Evolutionary conservation across 2,113 vertebrate species (phyloP).

Genomic region (Turdus rufiventris): DNA sequence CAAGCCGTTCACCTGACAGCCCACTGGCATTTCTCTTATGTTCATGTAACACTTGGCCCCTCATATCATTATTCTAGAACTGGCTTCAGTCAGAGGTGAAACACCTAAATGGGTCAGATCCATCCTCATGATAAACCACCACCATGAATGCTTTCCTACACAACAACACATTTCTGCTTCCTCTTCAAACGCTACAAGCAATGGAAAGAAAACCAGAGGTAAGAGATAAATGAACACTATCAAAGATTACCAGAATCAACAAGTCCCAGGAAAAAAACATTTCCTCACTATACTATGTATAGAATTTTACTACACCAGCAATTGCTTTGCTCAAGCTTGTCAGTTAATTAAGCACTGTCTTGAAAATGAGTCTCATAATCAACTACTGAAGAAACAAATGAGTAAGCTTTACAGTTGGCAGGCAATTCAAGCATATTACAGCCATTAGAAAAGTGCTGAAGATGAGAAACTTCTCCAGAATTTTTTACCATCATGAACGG

Average conservation of each 20-base stretch:
- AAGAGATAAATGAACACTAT: not conserved
- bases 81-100: not conserved
- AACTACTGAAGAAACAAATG: not conserved
- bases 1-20: not conserved
- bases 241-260: not conserved
- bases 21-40: not conserved
- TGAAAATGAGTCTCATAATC: not conserved
- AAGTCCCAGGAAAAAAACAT: not conserved
- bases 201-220: not conserved
- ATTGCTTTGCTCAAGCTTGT: not conserved
- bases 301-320: not conserved
- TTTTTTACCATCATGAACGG: not conserved
- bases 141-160: not conserved
- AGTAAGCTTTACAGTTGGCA: not conserved
- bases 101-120: not conserved
- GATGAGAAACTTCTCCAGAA: not conserved
- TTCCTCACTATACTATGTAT: not conserved
- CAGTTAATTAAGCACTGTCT: not conserved
- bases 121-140: not conserved
- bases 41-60: not conserved
- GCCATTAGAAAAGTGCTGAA: not conserved
- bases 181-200: not conserved
- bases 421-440: not conserved
- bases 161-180: not conserved
- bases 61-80: accelerated